Percentiles rank a stretch among this genome's conserved stretches.
Conservation (phyloP, 2,888 invertebrate species). For the Osedax frankpressi region DNA sequence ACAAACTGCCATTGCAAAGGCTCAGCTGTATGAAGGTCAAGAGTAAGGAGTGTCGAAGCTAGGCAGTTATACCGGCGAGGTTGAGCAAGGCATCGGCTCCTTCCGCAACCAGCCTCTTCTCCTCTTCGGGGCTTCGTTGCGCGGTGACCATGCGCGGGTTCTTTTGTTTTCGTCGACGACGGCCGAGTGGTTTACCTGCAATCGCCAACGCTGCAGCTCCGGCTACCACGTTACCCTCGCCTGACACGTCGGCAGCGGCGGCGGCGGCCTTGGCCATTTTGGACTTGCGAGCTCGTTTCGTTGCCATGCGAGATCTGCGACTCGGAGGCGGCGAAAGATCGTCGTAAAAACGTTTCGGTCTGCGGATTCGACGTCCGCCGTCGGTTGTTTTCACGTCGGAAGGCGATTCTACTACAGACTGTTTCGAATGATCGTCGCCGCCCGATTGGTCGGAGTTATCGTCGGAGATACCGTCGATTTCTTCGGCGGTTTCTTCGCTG, state of each 20-base stretch:
- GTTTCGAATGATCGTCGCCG: constrained; percentile 15
- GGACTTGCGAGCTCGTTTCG: not conserved
- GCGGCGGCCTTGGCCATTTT: not conserved
- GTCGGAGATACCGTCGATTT: constrained; percentile 25
- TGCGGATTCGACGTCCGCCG: not conserved
- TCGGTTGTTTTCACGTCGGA: not conserved
- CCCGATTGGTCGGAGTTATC: constrained; percentile 25
- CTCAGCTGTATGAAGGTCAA: too few relatives aligned
- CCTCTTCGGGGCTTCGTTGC: too few relatives aligned
- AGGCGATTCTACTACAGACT: not conserved
- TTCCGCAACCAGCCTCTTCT: constrained; percentile 57
- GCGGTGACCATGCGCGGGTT: constrained; percentile 13
- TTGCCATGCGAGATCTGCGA: not conserved
- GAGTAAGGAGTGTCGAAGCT: too few relatives aligned
- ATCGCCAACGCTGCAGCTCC: too few relatives aligned
- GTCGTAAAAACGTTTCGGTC: constrained; percentile 17
- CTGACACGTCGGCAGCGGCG: not conserved
- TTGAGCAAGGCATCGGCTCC: constrained; percentile 67
- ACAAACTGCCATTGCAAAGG: too few relatives aligned
- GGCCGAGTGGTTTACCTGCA: too few relatives aligned
- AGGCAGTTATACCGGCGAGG: constrained; percentile 58
- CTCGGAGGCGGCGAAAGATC: constrained; percentile 2
- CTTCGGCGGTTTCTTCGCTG: not conserved
- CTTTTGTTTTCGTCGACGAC: constrained; percentile 13
- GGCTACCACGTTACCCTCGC: too few relatives aligned